A percentile compares a stretch with the other conserved stretches of the same genome.
phyloP scores from a whole-genome alignment of 1,140 invertebrate genomes.

The Ceratosolen solmsi region DNA sequence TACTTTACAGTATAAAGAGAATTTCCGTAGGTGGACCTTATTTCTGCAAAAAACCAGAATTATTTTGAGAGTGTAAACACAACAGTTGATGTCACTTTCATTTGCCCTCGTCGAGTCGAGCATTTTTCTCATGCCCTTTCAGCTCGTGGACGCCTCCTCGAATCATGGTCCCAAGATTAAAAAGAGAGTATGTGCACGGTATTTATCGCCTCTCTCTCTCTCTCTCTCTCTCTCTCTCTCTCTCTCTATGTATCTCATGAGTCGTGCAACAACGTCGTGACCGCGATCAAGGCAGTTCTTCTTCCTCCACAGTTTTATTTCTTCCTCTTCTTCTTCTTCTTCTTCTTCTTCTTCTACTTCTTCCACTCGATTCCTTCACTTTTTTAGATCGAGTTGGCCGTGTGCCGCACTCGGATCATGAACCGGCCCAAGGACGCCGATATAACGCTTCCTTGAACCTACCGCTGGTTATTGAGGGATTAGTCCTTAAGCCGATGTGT shows the following conservation, averaged over 20 bases:
- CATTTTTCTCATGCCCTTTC: not conserved
- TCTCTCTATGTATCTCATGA: not conserved
- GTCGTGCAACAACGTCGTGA: conserved; percentile 6
- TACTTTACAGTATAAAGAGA: not conserved
- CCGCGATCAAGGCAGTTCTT: conserved; percentile 36
- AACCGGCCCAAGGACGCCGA: conserved; percentile 38
- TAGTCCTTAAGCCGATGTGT: not conserved
- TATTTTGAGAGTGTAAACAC: not conserved
- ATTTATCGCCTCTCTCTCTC: not conserved
- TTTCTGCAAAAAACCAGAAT: not conserved
- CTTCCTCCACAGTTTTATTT: not conserved
- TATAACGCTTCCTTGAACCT: conserved; percentile 36
- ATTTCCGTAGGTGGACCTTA: not conserved
- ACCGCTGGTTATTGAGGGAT: not conserved
- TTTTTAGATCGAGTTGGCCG: conserved; percentile 12
- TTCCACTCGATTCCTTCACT: not conserved
- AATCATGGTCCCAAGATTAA: not conserved
- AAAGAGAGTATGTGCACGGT: not conserved
- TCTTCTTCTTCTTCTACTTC: not conserved
- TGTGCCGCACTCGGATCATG: conserved; percentile 33
- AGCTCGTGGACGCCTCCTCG: not conserved
- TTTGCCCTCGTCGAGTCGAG: too few relatives aligned
- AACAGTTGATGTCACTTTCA: not conserved
- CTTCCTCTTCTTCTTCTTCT: not conserved
- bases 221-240: conserved; percentile 15